Conservation (phyloP, 1,140 invertebrate genomes). For the Pristionchus pacificus region DNA sequence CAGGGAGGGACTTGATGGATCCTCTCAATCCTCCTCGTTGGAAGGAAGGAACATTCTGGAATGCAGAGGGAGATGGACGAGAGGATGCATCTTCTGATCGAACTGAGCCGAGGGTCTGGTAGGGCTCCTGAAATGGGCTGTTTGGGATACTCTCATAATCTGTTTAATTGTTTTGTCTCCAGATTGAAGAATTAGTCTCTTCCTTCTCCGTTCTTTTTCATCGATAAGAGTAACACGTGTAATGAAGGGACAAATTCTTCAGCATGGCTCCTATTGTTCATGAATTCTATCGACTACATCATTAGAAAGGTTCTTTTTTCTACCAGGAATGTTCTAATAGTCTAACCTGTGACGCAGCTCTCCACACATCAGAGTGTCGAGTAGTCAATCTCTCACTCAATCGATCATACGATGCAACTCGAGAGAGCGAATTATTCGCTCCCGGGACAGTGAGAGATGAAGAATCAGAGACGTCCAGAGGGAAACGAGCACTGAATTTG, state of each 20-base stretch:
- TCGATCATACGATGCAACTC: slow-evolving; percentile 10
- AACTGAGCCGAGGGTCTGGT: slow-evolving; percentile 29
- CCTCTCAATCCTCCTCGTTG: slow-evolving; percentile 37
- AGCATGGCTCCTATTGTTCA: no score
- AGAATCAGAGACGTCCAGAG: no score
- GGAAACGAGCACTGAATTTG: slow-evolving; percentile 9
- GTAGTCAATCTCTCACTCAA: neutral
- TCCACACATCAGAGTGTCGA: slow-evolving; percentile 4
- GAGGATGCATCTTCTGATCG: slow-evolving; percentile 15
- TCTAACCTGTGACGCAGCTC: slow-evolving; percentile 10
- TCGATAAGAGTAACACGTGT: no score
- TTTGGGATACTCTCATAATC: neutral
- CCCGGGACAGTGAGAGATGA: no score
- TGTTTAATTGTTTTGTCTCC: neutral
- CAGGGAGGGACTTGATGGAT: slow-evolving; percentile 51
- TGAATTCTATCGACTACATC: no score
- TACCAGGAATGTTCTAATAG: no score
- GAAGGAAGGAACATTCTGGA: slow-evolving; percentile 24
- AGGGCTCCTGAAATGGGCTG: slow-evolving; percentile 28
- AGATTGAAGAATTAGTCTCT: no score
- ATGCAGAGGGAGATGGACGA: slow-evolving; percentile 31
- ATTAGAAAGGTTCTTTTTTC: no score
- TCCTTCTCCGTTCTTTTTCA: no score
- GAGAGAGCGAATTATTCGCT: no score
- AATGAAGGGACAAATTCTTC: no score